These are phyloP conservation scores for Cuculus canorus DNA, from an alignment of 2,797 vertebrate species.

Conservation along the genomic window DNA sequence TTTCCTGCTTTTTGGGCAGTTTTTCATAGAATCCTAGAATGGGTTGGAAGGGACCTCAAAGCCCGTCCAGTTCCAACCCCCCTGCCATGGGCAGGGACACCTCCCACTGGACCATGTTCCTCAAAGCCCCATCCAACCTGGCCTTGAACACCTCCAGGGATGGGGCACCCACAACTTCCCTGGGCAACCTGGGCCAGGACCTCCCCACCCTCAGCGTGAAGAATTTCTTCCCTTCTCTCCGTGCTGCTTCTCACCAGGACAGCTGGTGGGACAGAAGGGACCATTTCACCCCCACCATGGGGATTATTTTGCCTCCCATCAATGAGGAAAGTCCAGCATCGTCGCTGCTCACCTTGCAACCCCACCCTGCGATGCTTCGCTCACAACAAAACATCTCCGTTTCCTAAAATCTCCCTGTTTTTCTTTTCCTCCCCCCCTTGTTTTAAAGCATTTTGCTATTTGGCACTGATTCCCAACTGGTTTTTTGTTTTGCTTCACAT, in stretches of 20 bases:
- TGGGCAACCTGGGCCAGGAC: no score
- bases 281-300: rapidly evolving
- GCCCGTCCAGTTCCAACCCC: no score
- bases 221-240: not conserved
- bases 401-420: not conserved
- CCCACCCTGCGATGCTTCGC: rapidly evolving
- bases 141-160: no score
- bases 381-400: not conserved
- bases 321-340: not conserved
- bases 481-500: not conserved
- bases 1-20: not conserved
- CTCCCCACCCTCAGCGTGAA: no score
- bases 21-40: not conserved
- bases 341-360: rapidly evolving
- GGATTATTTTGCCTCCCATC: not conserved
- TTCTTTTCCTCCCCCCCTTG: no score
- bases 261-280: not conserved
- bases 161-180: no score
- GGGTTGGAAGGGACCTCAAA: no score
- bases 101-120: no score
- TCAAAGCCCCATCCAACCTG: no score
- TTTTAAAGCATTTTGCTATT: conserved; percentile 25
- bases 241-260: not conserved
- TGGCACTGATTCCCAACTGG: not conserved
- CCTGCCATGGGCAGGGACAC: no score